Conservation (phyloP, 2,113 vertebrate genomes). For the Candoia aspera region DNA sequence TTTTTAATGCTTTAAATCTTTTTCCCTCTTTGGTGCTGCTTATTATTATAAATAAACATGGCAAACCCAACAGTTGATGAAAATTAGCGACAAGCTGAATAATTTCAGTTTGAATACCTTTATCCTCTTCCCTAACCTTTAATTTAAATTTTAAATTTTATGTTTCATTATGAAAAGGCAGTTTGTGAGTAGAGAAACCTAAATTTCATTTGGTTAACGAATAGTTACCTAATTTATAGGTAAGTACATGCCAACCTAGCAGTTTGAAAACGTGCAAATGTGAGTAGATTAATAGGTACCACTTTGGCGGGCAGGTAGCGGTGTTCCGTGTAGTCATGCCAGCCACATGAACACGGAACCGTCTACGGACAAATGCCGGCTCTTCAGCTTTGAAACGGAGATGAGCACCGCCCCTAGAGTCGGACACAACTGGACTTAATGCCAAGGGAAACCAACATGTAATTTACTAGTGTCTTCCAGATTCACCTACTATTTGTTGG, state of each 20-base stretch:
- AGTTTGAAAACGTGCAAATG: too few species aligned
- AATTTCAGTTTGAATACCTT: constrained; percentile 2
- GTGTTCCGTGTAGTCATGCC: too few species aligned
- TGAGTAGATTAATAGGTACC: too few species aligned
- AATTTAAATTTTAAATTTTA: constrained; percentile 16
- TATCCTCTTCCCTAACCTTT: neutral
- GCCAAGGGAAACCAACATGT: too few species aligned
- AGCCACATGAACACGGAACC: too few species aligned
- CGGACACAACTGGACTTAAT: too few species aligned
- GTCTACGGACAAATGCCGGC: too few species aligned
- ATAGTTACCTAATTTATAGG: neutral
- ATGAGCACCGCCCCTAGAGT: too few species aligned
- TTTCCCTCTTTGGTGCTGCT: neutral
- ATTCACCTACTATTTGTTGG: neutral
- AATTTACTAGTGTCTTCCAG: neutral
- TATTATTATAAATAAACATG: constrained; percentile 15
- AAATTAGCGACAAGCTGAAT: neutral
- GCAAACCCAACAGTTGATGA: neutral
- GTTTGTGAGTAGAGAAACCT: rapidly evolving
- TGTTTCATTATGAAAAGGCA: neutral
- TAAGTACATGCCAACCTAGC: neutral
- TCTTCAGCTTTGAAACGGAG: too few species aligned
- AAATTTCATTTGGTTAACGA: rapidly evolving
- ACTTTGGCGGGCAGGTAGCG: too few species aligned
- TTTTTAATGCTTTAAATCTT: neutral